Evolutionary conservation across 2,888 invertebrate genomes (phyloP), one percentile per base, ranked within the genome.

Genomic region (Hofmannophila pseudospretella): DNA sequence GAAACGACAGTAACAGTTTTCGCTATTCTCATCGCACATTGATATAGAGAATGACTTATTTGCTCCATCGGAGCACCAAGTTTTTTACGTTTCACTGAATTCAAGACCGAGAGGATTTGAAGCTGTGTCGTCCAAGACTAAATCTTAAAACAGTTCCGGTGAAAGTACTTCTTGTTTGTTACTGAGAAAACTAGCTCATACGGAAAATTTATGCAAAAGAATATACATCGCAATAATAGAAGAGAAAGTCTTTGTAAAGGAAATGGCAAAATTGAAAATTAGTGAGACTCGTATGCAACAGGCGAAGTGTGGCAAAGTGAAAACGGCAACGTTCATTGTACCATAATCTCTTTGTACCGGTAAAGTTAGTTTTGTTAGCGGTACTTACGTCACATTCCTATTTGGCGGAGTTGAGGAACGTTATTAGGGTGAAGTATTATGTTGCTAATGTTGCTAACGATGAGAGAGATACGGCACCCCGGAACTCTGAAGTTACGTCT

Each of bases 381-480:
- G 32, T 27, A 27, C 37, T 36, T n/a, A 8, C 22, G 14, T 32
- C 32, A 26, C 36, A 36, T 26, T 31, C 9, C 12, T 10, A 9
- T 13, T 23, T n/a, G 8, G 22, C 13, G 9, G 12, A 27, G 25
- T 19, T 27, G 11, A 7, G 27, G 39, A 38, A 47, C 47, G 42
- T 42, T 41, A 46, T 52, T 46, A 43, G 34, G 41, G 41, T 40
- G 44, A 32, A 44, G 32, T 37, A 39, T 41, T 40, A 34, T 44
- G 42, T 37, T 39, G 30, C 34, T 49, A 49, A 53, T 45, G 47
- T 38, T 20, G 27, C 32, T n/a, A n/a, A n/a, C n/a, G n/a, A n/a
- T n/a, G n/a, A n/a, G n/a, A n/a, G n/a, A n/a, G n/a, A n/a, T n/a
- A n/a, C n/a, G n/a, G n/a, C n/a, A n/a, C n/a, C n/a, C n/a, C n/a